Evolutionary conservation across 2,113 vertebrate species (phyloP), one percentile per base, ranked within the genome.

Genomic region (Antennarius striatus): DNA sequence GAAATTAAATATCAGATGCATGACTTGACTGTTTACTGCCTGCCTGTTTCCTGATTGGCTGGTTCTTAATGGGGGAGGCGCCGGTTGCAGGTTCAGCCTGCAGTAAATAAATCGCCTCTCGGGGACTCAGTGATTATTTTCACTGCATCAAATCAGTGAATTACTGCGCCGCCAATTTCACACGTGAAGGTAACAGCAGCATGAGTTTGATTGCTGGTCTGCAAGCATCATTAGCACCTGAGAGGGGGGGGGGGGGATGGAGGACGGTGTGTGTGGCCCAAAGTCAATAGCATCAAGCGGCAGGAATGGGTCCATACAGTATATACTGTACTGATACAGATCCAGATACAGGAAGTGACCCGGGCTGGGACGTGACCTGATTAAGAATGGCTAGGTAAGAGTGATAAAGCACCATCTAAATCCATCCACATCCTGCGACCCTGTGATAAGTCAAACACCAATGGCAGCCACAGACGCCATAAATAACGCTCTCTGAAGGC

Each of bases 341-440:
- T 83, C 67, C 81, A 81, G 83, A 88, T 86, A 87, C 66, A 77
- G 84, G 90, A 91, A 87, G 90, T 91, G 88, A 91, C 88, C 22
- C 73, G 80, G 72, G 55, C 57, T 67, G 75, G 81, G 75, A 90
- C 82, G 85, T 89, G 87, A 89, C 83, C 88, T 81, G 88, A 83
- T 83, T 89, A 81, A 80, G 80, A 89, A 91, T 89, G 73, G 71
- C 8, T 50, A 79, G 63, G 83, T 83, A 83, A 88, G 81, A 84
- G 83, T 88, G 87, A 90, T 91, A 77, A 89, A 91, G 86, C 75
- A 88, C 75, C 83, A 78, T 76, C 82, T 84, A 75, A 84, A 83
- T 86, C 88, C 86, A 82, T 81, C 89, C 84, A 82, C 84, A 86
- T 86, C 82, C 80, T 77, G 77, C 83, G 87, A 86, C 86, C 87